Evolutionary conservation across 2,797 vertebrate genomes (phyloP), one percentile per base, ranked within the genome.

Genomic region (Mormyrops boulengeri): DNA sequence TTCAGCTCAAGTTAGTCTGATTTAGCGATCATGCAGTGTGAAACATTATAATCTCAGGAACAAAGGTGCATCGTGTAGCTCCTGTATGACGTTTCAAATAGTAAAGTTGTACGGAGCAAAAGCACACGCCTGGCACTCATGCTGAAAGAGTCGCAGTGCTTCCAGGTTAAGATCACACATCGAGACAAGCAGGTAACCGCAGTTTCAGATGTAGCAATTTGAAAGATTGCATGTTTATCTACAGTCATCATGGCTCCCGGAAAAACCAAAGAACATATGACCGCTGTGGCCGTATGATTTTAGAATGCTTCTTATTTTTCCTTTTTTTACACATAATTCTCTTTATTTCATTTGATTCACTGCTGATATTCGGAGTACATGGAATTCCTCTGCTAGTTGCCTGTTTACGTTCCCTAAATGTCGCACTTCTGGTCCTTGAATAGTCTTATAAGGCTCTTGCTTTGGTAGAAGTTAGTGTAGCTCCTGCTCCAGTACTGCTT

Each of bases 221-320:
- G 93, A 94, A 93, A 95, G 93, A 95, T 94, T 94, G 94, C 89
- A 94, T 89, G 92, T 91, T 93, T 92, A 93, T 91, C 91, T 91
- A 90, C 92, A 88, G 90, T 94, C 95, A 93, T 95, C 92, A 90
- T 90, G 90, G 90, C 91, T 89, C 89, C 91, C 88, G 88, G 62
- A 91, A 89, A 90, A 89, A 55, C 92, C 91, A 91, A 85, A 86
- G 88, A 89, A 89, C 88, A 89, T 92, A 92, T 90, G 94, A 94
- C 94, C 92, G 86, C 91, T 87, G 91, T 93, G 94, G 94, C 92
- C 94, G 93, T 92, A 93, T 93, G 95, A 94, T 94, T 94, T 94
- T 88, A 93, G 91, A 93, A 90, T 94, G 93, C 92, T 91, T 92
- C 92, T 91, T 94, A 94, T n/a, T n/a, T n/a, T n/a, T n/a, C n/a